Evolutionary conservation across 1,140 invertebrate species (phyloP).

Genomic region (Neuroterus valhalla): DNA sequence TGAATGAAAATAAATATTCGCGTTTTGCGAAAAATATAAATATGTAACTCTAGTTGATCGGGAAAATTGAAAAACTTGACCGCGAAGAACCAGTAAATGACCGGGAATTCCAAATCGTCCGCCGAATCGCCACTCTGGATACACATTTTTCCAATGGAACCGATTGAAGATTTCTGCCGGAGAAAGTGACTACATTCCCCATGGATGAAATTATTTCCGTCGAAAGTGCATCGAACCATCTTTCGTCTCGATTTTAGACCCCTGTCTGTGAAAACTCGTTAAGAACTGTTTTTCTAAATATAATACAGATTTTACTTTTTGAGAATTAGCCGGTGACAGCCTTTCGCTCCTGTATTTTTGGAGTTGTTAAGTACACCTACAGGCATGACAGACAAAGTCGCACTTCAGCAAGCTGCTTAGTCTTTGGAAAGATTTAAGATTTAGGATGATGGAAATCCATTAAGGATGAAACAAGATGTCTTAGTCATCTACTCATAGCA

Average conservation of each 20-base stretch:
- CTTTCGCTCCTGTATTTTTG: slow-evolving; percentile 12
- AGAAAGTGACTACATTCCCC: not conserved
- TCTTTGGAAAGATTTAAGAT: slow-evolving; percentile 5
- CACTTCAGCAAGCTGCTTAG: slow-evolving; percentile 2
- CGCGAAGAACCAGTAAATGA: too few relatives aligned
- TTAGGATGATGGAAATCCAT: slow-evolving; percentile 5
- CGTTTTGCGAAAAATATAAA: too few relatives aligned
- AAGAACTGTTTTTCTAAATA: slow-evolving; percentile 16
- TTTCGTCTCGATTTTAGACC: not conserved
- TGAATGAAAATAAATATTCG: too few relatives aligned
- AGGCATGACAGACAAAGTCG: not conserved
- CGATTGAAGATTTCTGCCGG: too few relatives aligned
- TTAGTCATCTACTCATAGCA: not conserved
- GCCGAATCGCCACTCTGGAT: too few relatives aligned
- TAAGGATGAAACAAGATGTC: slow-evolving; percentile 12
- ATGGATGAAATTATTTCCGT: not conserved
- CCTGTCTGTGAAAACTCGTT: slow-evolving; percentile 10
- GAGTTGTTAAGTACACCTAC: slow-evolving; percentile 1
- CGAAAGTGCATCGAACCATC: slow-evolving; percentile 11
- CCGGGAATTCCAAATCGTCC: too few relatives aligned
- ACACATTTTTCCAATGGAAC: too few relatives aligned
- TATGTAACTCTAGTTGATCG: too few relatives aligned
- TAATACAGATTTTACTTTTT: slow-evolving; percentile 5
- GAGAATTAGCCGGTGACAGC: slow-evolving; percentile 2
- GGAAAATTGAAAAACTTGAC: too few relatives aligned